phyloP scores from a whole-genome alignment of 2,113 vertebrate species.

The Odontophorus gujanensis region DNA sequence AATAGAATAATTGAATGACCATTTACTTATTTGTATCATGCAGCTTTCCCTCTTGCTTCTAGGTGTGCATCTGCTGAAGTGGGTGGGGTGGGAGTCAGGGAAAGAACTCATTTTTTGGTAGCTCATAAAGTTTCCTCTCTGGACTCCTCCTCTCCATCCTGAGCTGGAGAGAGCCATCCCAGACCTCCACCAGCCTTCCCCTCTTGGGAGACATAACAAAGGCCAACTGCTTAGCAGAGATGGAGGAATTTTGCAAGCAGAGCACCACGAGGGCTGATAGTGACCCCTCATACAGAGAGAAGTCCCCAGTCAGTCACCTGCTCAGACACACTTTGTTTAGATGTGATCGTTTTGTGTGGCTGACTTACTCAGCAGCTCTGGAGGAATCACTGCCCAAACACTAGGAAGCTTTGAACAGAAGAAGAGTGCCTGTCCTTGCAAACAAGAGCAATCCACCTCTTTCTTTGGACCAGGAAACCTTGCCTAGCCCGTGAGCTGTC shows the following conservation, averaged over 20 bases:
- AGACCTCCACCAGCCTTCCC: not conserved
- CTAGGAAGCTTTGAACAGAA: not conserved
- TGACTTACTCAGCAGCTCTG: not conserved
- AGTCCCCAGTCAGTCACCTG: too few species aligned
- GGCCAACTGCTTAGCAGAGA: too few species aligned
- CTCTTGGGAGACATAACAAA: too few species aligned
- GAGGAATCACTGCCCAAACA: not conserved
- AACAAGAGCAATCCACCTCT: not conserved
- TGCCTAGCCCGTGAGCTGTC: not conserved
- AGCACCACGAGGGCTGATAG: too few species aligned
- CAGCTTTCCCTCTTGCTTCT: not conserved
- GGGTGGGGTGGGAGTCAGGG: not conserved
- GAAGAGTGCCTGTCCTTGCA: not conserved
- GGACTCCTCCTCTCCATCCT: not conserved
- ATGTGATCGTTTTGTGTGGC: not conserved
- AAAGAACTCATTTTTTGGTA: not conserved
- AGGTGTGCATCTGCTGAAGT: not conserved
- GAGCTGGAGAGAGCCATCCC: not conserved
- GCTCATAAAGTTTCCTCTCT: not conserved
- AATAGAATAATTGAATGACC: not conserved
- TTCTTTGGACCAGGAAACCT: not conserved
- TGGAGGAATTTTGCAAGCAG: too few species aligned
- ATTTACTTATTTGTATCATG: not conserved
- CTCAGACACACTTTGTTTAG: not conserved
- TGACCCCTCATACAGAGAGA: too few species aligned